Percentiles rank a stretch among this genome's conserved stretches.
Conservation (phyloP, 2,888 invertebrate genomes). For the Chrysina gloriosa region DNA sequence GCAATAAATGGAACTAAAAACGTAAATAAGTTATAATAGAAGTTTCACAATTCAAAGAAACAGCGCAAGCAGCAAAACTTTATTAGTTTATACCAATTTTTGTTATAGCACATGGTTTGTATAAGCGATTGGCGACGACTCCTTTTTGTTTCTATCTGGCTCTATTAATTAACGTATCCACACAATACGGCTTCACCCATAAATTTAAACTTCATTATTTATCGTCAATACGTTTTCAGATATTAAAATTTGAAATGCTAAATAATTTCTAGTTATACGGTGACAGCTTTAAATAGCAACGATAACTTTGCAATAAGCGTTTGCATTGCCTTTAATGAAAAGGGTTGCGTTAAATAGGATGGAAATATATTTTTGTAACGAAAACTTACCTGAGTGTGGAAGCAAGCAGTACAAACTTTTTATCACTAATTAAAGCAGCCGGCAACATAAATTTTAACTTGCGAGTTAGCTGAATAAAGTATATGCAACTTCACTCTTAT, state of each 20-base stretch:
- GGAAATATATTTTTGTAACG: slow-evolving; percentile 8
- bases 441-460: background rate
- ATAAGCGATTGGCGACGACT: too few relatives aligned
- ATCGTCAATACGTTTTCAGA: background rate
- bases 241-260: background rate
- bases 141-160: too few relatives aligned
- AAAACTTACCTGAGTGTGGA: slow-evolving; percentile 5
- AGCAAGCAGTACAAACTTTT: slow-evolving; percentile 14
- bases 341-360: slow-evolving; percentile 12
- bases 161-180: background rate
- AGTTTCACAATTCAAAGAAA: too few relatives aligned
- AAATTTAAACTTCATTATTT: background rate
- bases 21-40: too few relatives aligned
- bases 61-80: too few relatives aligned
- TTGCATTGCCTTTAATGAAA: slow-evolving; percentile 11
- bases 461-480: background rate
- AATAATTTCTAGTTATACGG: too few relatives aligned
- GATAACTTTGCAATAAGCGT: background rate
- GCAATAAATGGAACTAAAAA: too few relatives aligned
- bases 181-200: background rate
- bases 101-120: too few relatives aligned
- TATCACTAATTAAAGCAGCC: slow-evolving; percentile 7
- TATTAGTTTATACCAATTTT: too few relatives aligned
- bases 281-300: background rate
- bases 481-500: background rate